Evolutionary conservation across 2,113 vertebrate genomes (phyloP), one percentile per base, ranked within the genome.

Genomic region (Antechinus stuartii): DNA sequence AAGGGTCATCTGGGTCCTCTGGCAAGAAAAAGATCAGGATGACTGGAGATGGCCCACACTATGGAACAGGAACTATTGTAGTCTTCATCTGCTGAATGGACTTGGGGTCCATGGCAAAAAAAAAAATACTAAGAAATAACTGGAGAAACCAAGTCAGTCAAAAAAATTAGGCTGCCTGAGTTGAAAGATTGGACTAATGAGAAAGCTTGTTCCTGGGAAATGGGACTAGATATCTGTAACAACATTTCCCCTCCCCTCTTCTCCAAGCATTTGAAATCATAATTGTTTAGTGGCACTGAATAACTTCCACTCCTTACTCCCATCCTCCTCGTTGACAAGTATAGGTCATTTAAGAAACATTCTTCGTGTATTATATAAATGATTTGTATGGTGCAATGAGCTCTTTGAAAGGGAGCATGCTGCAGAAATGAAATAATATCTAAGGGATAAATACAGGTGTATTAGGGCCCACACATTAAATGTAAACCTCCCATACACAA

Each of bases 381-480:
- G 76, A 54, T 47, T 49, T 42, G 30, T 54, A 47, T 2, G 6
- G 22, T 56, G 9, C 89, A 35, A 50, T 42, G 54, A 56, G 55
- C 16, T 23, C 50, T 84, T 61, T 46, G 23, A 27, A 26, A 49
- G 47, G 90, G 92, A 91, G 53, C 49, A 2, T 54, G 84, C 53
- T 47, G 10, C 91, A 91, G 91, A 93, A 30, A 46, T 92, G 53
- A 92, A 54, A 57, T 94, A 19, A 84, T 26, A n/a, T 42, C 35
- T 47, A 46, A 94, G 14, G 27, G 56, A 30, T 53, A 92, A 22
- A 93, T 27, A 4, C 42, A 90, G 61, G 57, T 35, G 24, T 84
- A 84, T 84, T 84, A 84, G 68, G n/a, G 26, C 52, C 50, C 7
- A 8, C 19, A 49, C 76, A 61, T 42, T 57, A 90, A 57, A 35